Base-by-base conservation (phyloP, 2,797 vertebrate genomes). In the Tokudaia muenninki region DNA sequence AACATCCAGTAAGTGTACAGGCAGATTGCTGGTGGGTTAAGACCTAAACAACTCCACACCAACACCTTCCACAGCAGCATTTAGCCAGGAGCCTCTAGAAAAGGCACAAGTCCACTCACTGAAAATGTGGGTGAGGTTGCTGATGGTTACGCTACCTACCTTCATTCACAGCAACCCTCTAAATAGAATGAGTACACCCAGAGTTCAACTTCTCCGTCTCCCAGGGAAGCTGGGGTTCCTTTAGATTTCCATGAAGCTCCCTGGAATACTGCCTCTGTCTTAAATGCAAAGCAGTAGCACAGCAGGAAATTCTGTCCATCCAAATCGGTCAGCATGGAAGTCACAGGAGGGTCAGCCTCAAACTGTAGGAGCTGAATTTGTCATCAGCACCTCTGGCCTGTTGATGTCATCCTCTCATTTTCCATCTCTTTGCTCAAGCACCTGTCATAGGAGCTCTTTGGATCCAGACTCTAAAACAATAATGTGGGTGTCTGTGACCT, bases 31-130 rank as follows among this genome's bases (percentile, higher is more conserved):
- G 21, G 41, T 74, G 67, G 63, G 82, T 84, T 81, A 81, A 61
- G 13, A 95, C 94, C 37, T 82, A 57, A 94, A 79, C 75, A 26
- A 86, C 52, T 96, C 50, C 80, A 90, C 78, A 94, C n/a, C 97
- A 82, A 90, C 92, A 83, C 47, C 17, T 78, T 91, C 74, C 80
- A 63, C 57, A 72, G n/a, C 63, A 63, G 24, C 52, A 44, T 74
- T 67, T 82, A 90, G 72, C n/a, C 61, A 94, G 65, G 29, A 91
- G 31, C 67, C 29, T 94, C 59, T 82, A 50, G 50, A 86, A 91
- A 81, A 61, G 55, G 1, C 12, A 19, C 47, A 83, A 79, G 70
- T 44, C 63, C 59, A 94, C 16, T 22, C 50, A 10, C 1, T 61
- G 72, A 95, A 89, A 72, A 70, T 13, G 22, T 29, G n/a, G 16